Evolutionary conservation across 1,140 invertebrate genomes (phyloP), one percentile per base, ranked within the genome.

Genomic region (Ostrea edulis): DNA sequence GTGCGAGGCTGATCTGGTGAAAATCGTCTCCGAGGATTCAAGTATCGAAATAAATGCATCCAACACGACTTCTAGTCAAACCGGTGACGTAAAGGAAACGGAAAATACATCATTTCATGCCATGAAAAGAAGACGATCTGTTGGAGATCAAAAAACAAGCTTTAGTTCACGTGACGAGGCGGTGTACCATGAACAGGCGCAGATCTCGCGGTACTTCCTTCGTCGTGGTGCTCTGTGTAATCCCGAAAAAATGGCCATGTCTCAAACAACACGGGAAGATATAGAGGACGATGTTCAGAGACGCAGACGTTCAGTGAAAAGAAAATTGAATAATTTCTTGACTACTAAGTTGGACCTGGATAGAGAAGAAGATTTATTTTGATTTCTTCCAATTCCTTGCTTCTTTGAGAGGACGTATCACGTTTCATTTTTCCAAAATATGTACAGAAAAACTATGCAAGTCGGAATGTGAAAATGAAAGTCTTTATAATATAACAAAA

Each of bases 301-400:
- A 20, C 44, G 85, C 12, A 58, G 62, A 11, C 65, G 54, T 52
- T 86, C 85, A 8, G 44, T 86, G 58, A 77, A 86, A 77, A 77
- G 85, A 44, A 86, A 86, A 55, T 29, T 86, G n/a, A 52, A 51
- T n/a, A 86, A 86, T 81, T 77, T 86, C 25, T 20, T 86, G 20
- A 54, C 85, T 12, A 71, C 77, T 0, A 71, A 8, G 22, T n/a
- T 86, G 51, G 71, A 86, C 77, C 29, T 86, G 5, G 85, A 86
- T 55, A 77, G 77, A 51, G 85, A 86, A 25, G 52, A 54, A 81
- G 85, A 86, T 86, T n/a, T 86, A 44, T 86, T 86, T 86, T 86
- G 51, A 86, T 22, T 35, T 7, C 8, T 62, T 20, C n/a, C 35
- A 1, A 44, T 44, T 44, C 35, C 35, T 44, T 44, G 35, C 35